Evolutionary conservation across 2,113 vertebrate species (phyloP).

Genomic region (Gopherus evgoodei): DNA sequence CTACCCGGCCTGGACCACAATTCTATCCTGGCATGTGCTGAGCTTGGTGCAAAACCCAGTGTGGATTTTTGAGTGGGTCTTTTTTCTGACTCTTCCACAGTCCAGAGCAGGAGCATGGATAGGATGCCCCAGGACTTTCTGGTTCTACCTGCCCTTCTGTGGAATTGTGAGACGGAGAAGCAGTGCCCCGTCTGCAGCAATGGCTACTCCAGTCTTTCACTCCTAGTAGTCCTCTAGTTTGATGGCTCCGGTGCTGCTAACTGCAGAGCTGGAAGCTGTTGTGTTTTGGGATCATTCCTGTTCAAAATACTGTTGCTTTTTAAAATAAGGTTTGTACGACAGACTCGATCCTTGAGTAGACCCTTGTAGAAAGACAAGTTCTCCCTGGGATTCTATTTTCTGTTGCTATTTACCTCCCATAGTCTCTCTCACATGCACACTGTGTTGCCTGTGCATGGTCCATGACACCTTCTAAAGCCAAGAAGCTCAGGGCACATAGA

Average conservation of each 20-base stretch:
- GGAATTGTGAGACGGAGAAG: not conserved
- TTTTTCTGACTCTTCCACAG: accelerated
- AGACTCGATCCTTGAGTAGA: not conserved
- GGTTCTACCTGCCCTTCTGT: not conserved
- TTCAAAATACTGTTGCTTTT: not conserved
- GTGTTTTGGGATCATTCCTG: not conserved
- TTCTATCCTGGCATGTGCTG: not conserved
- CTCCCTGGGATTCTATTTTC: not conserved
- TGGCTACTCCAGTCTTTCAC: not conserved
- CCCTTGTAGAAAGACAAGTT: not conserved
- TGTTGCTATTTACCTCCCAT: accelerated
- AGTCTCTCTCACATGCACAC: accelerated
- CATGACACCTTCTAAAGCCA: not conserved
- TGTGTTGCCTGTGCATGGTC: accelerated
- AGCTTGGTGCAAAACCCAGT: accelerated
- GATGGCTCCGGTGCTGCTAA: not conserved
- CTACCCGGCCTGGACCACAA: not conserved
- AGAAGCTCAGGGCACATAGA: not conserved
- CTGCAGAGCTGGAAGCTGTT: not conserved
- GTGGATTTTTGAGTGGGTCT: not conserved
- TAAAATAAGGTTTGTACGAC: not conserved
- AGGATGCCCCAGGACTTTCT: not conserved
- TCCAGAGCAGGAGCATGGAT: not conserved
- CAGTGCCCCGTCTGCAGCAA: not conserved
- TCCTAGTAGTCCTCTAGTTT: not conserved